Percentiles rank a stretch among this genome's conserved stretches.
Evolutionary conservation across 2,888 invertebrate genomes (phyloP).

Genomic region (Tortrix viridana): DNA sequence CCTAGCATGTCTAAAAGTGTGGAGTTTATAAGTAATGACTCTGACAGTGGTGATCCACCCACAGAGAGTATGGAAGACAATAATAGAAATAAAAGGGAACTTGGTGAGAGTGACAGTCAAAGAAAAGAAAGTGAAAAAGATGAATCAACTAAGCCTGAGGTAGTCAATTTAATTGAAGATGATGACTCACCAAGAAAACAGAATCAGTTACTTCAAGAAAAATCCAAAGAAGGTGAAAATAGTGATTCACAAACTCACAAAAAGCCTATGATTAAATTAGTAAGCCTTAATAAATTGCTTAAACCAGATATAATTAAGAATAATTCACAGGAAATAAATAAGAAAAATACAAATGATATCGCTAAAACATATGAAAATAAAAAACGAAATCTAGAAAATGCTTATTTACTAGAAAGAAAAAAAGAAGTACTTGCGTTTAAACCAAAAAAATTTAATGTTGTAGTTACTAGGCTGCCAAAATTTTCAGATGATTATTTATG

Average conservation of each 20-base stretch:
- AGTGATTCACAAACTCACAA: slow-evolving; percentile 30
- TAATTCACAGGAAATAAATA: slow-evolving; percentile 21
- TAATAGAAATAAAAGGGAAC: slow-evolving; percentile 18
- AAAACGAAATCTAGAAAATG: slow-evolving; percentile 37
- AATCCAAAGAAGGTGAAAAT: slow-evolving; percentile 21
- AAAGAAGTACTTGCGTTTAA: slow-evolving; percentile 63
- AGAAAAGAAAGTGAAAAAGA: slow-evolving; percentile 35
- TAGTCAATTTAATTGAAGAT: slow-evolving; percentile 25
- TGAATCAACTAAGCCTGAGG: slow-evolving; percentile 25
- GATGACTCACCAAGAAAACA: slow-evolving; percentile 11
- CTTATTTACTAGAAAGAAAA: slow-evolving; percentile 45
- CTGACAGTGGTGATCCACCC: slow-evolving; percentile 45
- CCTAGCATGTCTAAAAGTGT: slow-evolving; percentile 39
- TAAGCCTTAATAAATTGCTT: slow-evolving; percentile 67
- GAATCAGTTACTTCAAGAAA: slow-evolving; percentile 9
- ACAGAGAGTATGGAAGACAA: slow-evolving; percentile 21
- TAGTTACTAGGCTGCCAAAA: slow-evolving; percentile 57
- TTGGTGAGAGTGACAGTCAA: slow-evolving; percentile 15
- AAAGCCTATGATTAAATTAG: slow-evolving; percentile 70
- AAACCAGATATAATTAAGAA: slow-evolving; percentile 57
- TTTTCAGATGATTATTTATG: slow-evolving; percentile 55
- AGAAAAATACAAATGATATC: slow-evolving; percentile 27
- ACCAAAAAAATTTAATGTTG: slow-evolving; percentile 60
- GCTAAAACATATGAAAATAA: slow-evolving; percentile 28
- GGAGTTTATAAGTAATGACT: slow-evolving; percentile 48